Evolutionary conservation across 2,888 invertebrate species (phyloP).

Genomic region (Drepana falcataria): DNA sequence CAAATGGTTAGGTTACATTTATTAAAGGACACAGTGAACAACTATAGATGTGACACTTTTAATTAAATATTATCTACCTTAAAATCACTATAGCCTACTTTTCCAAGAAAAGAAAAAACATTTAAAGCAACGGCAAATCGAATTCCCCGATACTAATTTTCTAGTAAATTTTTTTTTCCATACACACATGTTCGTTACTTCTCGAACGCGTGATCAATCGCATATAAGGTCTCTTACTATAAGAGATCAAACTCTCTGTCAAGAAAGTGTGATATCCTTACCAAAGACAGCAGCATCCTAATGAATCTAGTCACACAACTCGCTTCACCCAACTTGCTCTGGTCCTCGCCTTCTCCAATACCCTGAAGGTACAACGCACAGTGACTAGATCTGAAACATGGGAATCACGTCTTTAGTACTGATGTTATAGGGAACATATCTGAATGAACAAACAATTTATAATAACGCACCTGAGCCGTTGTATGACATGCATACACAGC

Average conservation of each 20-base stretch:
- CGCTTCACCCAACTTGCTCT: slow-evolving; percentile 83
- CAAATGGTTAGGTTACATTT: too few relatives aligned
- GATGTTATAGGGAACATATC: slow-evolving; percentile 1
- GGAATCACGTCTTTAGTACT: slow-evolving; percentile 13
- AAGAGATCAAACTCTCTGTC: background rate
- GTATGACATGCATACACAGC: slow-evolving; percentile 95
- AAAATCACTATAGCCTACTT: too few relatives aligned
- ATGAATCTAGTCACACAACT: slow-evolving; percentile 96
- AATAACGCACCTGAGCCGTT: slow-evolving; percentile 84
- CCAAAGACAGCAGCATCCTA: slow-evolving; percentile 90
- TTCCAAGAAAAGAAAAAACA: too few relatives aligned
- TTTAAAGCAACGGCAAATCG: too few relatives aligned
- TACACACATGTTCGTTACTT: too few relatives aligned
- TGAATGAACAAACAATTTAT: slow-evolving; percentile 4
- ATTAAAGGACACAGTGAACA: too few relatives aligned
- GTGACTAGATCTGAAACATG: slow-evolving; percentile 78
- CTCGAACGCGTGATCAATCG: too few relatives aligned
- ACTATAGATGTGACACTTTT: too few relatives aligned
- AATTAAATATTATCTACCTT: background rate
- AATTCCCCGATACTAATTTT: too few relatives aligned
- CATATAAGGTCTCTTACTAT: too few relatives aligned
- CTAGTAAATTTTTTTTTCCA: too few relatives aligned
- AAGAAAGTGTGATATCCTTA: slow-evolving; percentile 48
- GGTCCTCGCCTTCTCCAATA: slow-evolving; percentile 74
- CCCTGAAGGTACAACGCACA: slow-evolving; percentile 81